Percentiles rank a stretch among this genome's conserved stretches.
Evolutionary conservation across 2,797 vertebrate genomes (phyloP).

Genomic region (Glossophaga mutica): DNA sequence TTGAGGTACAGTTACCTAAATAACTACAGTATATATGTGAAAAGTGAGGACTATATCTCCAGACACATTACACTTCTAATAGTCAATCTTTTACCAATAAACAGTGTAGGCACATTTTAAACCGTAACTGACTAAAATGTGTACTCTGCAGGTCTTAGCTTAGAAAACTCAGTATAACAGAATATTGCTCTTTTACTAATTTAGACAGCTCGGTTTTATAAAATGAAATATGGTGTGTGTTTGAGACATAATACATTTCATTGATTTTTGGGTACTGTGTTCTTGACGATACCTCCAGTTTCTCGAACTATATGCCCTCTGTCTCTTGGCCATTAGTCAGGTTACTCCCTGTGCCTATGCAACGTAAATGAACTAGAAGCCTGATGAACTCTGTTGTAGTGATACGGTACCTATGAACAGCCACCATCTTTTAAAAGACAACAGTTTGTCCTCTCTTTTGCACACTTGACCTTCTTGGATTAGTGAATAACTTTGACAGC

Average conservation of each 20-base stretch:
- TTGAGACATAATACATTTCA: background rate
- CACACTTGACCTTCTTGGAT: background rate
- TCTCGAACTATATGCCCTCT: background rate
- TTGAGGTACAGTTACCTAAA: background rate
- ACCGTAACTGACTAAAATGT: background rate
- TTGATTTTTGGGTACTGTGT: background rate
- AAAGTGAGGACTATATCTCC: background rate
- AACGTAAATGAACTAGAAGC: background rate
- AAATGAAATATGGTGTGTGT: background rate
- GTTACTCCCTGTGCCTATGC: background rate
- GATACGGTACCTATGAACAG: background rate
- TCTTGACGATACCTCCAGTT: background rate
- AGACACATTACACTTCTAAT: background rate
- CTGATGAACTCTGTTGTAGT: background rate
- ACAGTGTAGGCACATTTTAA: background rate
- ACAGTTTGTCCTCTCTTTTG: background rate
- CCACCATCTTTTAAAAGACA: background rate
- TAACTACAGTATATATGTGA: background rate
- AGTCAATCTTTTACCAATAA: background rate
- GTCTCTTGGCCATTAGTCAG: background rate
- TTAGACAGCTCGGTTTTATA: background rate
- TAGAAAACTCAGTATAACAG: background rate
- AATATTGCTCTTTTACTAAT: background rate
- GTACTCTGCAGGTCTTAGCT: background rate
- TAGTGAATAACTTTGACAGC: background rate